A percentile compares a stretch with the other conserved stretches of the same genome.
Evolutionary conservation across 2,113 vertebrate species (phyloP).

Genomic region (Circaetus gallicus): DNA sequence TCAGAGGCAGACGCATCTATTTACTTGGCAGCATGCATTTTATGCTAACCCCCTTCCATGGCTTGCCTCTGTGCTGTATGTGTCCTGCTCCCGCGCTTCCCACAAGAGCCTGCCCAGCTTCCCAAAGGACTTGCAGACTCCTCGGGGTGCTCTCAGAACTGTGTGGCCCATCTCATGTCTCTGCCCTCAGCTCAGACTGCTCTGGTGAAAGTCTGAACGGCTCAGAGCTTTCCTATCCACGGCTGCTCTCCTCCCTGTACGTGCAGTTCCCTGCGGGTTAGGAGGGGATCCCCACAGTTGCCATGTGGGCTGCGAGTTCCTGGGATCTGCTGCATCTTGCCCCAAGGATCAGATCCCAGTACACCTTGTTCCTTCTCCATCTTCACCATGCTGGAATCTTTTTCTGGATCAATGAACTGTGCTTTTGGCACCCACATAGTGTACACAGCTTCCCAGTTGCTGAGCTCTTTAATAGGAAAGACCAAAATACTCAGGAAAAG

Average conservation of each 20-base stretch:
- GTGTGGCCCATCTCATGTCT: fast-evolving
- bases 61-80: background rate
- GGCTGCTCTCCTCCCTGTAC: fast-evolving
- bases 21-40: background rate
- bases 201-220: background rate
- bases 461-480: background rate
- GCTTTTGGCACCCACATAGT: background rate
- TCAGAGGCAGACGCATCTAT: constrained; percentile 56
- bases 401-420: background rate
- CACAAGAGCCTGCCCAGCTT: background rate
- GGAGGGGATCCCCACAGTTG: background rate
- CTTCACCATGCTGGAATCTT: background rate
- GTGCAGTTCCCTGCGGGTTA: background rate
- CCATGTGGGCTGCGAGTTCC: background rate
- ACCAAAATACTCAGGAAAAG: background rate
- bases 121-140: background rate
- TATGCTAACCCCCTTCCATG: background rate
- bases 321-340: background rate
- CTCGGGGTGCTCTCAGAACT: background rate
- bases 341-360: background rate
- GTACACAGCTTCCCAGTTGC: background rate
- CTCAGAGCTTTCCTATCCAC: background rate
- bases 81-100: background rate
- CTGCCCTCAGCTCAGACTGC: background rate
- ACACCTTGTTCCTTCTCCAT: fast-evolving